Conservation (phyloP, 2,888 invertebrate species). For the Macrosiphum euphorbiae region DNA sequence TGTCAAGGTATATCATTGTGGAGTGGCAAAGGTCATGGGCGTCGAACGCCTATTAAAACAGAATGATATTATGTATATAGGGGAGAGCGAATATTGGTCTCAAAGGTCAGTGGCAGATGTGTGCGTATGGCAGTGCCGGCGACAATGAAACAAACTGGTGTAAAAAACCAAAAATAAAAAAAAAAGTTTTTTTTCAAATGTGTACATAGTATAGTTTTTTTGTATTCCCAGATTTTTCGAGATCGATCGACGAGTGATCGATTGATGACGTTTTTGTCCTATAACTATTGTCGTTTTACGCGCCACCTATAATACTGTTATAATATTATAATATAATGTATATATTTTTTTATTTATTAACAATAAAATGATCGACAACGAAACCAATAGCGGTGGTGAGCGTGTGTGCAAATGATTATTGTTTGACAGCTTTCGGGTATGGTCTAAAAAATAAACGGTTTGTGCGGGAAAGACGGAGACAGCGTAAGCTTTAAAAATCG, state of each 20-base stretch:
- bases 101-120: conserved; percentile 62
- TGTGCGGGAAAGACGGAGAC: background rate
- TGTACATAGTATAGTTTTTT: background rate
- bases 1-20: conserved; percentile 61
- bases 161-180: conserved; percentile 20
- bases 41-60: conserved; percentile 61
- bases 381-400: background rate
- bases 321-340: background rate
- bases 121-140: background rate
- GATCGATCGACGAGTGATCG: conserved; percentile 48
- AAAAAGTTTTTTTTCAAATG: conserved; percentile 32
- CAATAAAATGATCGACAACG: background rate
- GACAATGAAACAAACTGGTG: conserved; percentile 50
- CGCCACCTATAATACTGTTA: background rate
- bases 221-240: conserved; percentile 24
- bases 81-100: conserved; percentile 55
- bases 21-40: conserved; percentile 62
- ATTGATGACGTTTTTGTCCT: conserved; percentile 52
- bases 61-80: conserved; percentile 42
- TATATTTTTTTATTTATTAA: background rate
- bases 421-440: background rate
- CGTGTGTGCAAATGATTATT: background rate
- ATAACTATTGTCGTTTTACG: conserved; percentile 10
- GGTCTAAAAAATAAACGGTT: background rate
- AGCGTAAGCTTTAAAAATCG: background rate